These are phyloP conservation scores for Oryctes rhinoceros DNA, from an alignment of 1,140 invertebrate species.

Conservation along the genomic window DNA sequence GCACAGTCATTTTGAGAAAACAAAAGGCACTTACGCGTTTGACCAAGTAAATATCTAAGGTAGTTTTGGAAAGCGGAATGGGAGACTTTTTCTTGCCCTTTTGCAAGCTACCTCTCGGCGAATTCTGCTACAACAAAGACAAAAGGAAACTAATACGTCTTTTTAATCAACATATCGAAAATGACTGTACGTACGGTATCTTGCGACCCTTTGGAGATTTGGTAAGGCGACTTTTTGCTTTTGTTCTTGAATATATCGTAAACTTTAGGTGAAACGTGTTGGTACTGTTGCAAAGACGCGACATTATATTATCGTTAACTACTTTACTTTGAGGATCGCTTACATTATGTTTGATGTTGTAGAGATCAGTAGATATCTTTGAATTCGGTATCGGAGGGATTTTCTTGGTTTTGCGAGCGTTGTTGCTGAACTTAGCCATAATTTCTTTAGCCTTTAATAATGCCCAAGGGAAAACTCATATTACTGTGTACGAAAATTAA, in stretches of 20 bases:
- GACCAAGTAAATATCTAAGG: neutral
- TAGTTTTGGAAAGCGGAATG: neutral
- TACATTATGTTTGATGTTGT: neutral
- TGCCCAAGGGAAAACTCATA: too few relatives aligned
- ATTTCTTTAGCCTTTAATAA: too few relatives aligned
- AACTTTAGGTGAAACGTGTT: neutral
- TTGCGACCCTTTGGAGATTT: neutral
- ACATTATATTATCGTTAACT: too few relatives aligned
- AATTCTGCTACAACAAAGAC: neutral
- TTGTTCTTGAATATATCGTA: neutral
- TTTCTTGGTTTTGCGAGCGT: neutral
- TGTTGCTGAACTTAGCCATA: neutral
- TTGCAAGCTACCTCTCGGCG: neutral
- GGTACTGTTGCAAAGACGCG: neutral
- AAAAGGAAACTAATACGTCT: neutral
- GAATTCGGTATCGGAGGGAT: neutral
- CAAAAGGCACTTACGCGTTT: too few relatives aligned
- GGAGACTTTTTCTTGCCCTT: neutral
- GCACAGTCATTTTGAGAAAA: too few relatives aligned
- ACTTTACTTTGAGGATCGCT: neutral
- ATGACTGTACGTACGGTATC: neutral
- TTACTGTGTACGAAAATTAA: neutral
- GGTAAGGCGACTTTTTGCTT: neutral
- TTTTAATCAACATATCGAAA: too few relatives aligned
- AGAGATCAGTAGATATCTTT: neutral